Base-by-base conservation (phyloP, 2,797 vertebrate species). In the Percopsis omiscomaycus region DNA sequence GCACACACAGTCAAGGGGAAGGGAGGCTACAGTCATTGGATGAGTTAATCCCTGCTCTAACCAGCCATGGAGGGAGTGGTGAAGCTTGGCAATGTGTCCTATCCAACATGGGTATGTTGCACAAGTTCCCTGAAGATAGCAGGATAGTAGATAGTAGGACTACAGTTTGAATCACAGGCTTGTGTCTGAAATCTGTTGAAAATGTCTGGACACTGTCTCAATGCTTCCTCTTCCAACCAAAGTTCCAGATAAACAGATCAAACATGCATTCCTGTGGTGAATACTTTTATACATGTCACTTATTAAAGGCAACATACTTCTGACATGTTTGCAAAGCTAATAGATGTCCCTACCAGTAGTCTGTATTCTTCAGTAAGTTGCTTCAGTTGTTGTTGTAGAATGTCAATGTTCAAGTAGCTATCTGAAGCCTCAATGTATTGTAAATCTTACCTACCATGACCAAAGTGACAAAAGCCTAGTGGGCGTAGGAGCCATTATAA, bases 211-310 rank as follows among this genome's bases (percentile, higher is more conserved):
- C 22, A 37, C 10, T 27, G 61, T 72, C 46, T 51, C 48, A 61
- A 69, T 74, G 76, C 68, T 55, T 75, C 57, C 68, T 77, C 46
- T 64, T 82, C 84, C 52, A 70, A 63, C 46, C 49, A 68, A 56
- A 77, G 45, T 68, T 83, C 45, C 68, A 77, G 48, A 60, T 69
- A 50, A 75, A 77, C 42, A 66, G 14, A 55, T 57, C 48, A 79
- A 59, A 75, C n/a, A 69, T 65, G 11, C 60, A 30, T 76, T 83
- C 64, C 64, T 68, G 22, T 54, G 28, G 59, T 6, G 49, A 71
- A 49, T 47, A 60, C 45, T 37, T 68, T 61, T 56, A 77, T 59
- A 68, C 55, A 22, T 30, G 27, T 46, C 16, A 49, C 22, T 29
- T 32, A 30, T 22, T 55, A 42, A 58, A 68, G 62, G 15, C 42